These are phyloP conservation scores for Coluber constrictor DNA, from an alignment of 2,797 vertebrate genomes.

Conservation along the genomic window DNA sequence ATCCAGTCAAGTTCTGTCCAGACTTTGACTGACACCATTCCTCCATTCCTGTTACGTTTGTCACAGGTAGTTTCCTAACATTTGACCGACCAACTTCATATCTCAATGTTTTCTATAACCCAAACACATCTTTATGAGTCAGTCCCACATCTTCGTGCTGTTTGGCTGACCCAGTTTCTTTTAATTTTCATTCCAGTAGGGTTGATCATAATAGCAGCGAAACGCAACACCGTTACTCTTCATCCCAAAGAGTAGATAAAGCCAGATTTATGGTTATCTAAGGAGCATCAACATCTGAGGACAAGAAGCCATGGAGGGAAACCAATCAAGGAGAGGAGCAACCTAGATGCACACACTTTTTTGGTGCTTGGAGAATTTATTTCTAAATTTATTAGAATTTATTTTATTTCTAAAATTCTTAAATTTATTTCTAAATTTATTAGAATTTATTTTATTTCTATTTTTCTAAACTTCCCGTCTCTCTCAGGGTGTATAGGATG, in stretches of 20 bases:
- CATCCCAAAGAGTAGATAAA: not conserved
- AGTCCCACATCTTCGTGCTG: not conserved
- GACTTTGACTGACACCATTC: not conserved
- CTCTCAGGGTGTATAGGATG: too few relatives aligned
- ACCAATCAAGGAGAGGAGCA: too few relatives aligned
- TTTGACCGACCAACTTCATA: not conserved
- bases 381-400: too few relatives aligned
- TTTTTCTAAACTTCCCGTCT: too few relatives aligned
- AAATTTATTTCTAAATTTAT: too few relatives aligned
- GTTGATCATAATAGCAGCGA: not conserved
- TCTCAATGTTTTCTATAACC: not conserved
- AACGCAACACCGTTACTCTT: not conserved
- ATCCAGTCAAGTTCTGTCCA: not conserved
- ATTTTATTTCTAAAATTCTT: too few relatives aligned
- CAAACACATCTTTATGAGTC: conserved; percentile 15
- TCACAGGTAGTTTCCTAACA: conserved; percentile 1
- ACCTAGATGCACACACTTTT: not conserved
- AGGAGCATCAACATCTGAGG: not conserved
- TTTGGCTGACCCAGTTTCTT: not conserved
- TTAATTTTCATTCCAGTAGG: not conserved
- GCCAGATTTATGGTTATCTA: not conserved
- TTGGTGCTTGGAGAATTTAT: too few relatives aligned
- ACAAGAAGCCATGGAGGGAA: too few relatives aligned
- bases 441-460: too few relatives aligned
- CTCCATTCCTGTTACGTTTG: conserved; percentile 8